phyloP scores from a whole-genome alignment of 1,140 invertebrate species.

The Meteorus sp. region DNA sequence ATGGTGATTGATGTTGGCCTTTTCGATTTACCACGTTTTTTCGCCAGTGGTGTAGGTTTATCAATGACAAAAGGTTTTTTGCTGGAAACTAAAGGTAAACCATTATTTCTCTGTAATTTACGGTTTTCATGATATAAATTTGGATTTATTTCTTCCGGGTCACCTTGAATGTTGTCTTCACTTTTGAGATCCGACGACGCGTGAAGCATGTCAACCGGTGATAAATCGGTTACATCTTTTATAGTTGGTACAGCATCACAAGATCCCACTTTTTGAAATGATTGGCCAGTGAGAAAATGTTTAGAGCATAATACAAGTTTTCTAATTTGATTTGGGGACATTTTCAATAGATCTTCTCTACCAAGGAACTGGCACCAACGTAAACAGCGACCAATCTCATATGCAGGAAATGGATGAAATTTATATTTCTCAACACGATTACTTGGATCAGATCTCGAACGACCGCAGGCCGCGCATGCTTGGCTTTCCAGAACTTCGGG shows the following conservation, averaged over 20 bases:
- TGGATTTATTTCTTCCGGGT: neutral
- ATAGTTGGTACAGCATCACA: slow-evolving; percentile 56
- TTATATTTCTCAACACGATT: slow-evolving; percentile 53
- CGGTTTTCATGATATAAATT: slow-evolving; percentile 26
- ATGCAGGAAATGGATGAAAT: slow-evolving; percentile 57
- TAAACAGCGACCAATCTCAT: slow-evolving; percentile 55
- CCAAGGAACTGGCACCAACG: slow-evolving; percentile 56
- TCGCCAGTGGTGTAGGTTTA: slow-evolving; percentile 53
- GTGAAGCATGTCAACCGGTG: neutral
- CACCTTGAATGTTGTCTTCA: slow-evolving; percentile 24
- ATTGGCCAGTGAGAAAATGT: slow-evolving; percentile 53
- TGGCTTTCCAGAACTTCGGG: slow-evolving; percentile 47
- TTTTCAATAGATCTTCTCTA: slow-evolving; percentile 54
- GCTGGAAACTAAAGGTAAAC: slow-evolving; percentile 47
- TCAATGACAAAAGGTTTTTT: slow-evolving; percentile 55
- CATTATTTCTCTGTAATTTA: slow-evolving; percentile 26
- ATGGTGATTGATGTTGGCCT: slow-evolving; percentile 53
- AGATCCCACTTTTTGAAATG: slow-evolving; percentile 48
- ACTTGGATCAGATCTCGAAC: slow-evolving; percentile 47
- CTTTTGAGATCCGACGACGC: neutral
- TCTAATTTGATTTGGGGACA: slow-evolving; percentile 58
- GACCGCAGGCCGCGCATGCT: slow-evolving; percentile 53
- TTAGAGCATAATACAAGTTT: slow-evolving; percentile 54
- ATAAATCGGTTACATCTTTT: slow-evolving; percentile 19
- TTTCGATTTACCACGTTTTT: slow-evolving; percentile 53